Evolutionary conservation across 2,113 vertebrate species (phyloP).

Genomic region (Perca flavescens): DNA sequence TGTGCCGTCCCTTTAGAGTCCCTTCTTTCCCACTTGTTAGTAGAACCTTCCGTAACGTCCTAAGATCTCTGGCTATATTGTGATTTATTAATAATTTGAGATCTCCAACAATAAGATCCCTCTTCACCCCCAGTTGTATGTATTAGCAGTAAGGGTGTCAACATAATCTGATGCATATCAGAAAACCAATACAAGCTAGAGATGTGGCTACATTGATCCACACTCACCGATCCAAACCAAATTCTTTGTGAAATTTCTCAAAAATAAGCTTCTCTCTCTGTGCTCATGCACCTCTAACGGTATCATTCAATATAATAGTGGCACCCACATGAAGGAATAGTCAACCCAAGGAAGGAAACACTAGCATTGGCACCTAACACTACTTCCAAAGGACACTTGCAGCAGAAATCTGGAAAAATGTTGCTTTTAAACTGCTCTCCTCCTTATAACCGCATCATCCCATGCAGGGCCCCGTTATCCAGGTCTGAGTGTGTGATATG

Average conservation of each 20-base stretch:
- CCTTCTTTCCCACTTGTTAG: neutral
- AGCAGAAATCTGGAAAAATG: conserved; percentile 38
- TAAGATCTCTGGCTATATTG: neutral
- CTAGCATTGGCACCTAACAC: neutral
- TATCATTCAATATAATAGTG: neutral
- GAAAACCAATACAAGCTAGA: neutral
- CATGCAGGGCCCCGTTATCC: conserved; percentile 10
- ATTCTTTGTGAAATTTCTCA: neutral
- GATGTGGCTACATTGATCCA: neutral
- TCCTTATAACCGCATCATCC: conserved; percentile 13
- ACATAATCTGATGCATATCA: neutral
- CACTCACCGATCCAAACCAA: neutral
- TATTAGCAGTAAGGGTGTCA: neutral
- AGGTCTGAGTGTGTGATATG: conserved; percentile 52
- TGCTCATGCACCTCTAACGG: neutral
- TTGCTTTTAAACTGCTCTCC: conserved; percentile 26
- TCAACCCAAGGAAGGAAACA: neutral
- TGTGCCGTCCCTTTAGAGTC: conserved; percentile 5
- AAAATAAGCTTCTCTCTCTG: neutral
- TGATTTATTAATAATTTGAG: neutral
- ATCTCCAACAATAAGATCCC: neutral
- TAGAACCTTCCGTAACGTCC: neutral
- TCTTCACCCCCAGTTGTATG: neutral
- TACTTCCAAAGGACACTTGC: neutral
- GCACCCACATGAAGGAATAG: neutral